Base-by-base conservation (phyloP, 2,888 invertebrate species). In the Fragum fragum region DNA sequence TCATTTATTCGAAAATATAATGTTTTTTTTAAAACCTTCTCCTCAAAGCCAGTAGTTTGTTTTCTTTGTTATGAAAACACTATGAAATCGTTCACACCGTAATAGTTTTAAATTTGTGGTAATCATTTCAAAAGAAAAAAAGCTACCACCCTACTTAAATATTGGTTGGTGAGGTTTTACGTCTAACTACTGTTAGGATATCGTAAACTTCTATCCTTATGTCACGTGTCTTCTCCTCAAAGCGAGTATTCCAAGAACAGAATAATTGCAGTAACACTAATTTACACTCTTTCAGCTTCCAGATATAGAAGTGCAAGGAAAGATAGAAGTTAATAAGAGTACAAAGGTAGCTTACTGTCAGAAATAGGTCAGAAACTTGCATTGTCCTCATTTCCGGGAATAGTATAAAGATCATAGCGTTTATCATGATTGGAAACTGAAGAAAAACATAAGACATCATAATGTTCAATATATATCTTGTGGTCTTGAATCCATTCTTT, bases 281-380 rank as follows among this genome's bases (percentile, higher is more conserved):
- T 32, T 32, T 61, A n/a, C 61, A 61, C 61, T 61, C 61, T 32
- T 61, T 61, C 11, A 61, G 32, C n/a, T 32, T 61, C 61, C 61
- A 61, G 18, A 32, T 61, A 7, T 32, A 61, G 32, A 61, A 61
- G n/a, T 61, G 29, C 18, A 32, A n/a, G 7, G 61, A 29, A 18
- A 61, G 14, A 32, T 32, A 61, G n/a, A 29, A 61, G 61, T 32
- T 29, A 7, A 61, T 29, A 3, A 61, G 32, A 14, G 61, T 32
- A n/a, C 29, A 61, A 3, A 29, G 9, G 28, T 32, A 61, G n/a
- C 61, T n/a, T 16, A 61, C 5, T 9, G 28, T 9, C 18, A 28
- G 32, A 7, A 32, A 14, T 18, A 61, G 1, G 14, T 14, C n/a
- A 16, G 14, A 9, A 32, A 18, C 11, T 2, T n/a, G 61, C 18